A percentile compares a stretch with the other conserved stretches of the same genome.
phyloP scores from a whole-genome alignment of 1,140 invertebrate species.

The Cyclina sinensis region DNA sequence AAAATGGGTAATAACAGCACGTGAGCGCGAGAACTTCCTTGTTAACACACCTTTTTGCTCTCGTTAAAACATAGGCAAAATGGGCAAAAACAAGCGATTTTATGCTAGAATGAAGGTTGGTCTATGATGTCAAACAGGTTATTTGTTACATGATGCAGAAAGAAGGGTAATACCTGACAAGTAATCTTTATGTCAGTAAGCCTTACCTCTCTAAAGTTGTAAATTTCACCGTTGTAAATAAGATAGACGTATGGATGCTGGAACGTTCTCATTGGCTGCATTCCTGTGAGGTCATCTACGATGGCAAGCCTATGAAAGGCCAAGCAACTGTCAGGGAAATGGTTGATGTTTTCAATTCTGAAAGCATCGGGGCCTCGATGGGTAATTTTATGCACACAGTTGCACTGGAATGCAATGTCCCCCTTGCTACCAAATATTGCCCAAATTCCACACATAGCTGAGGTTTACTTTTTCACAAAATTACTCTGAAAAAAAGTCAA shows the following conservation, averaged over 20 bases:
- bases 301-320: constrained; percentile 94
- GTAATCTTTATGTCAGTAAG: too few species aligned
- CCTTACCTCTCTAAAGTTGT: constrained; percentile 90
- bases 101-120: too few species aligned
- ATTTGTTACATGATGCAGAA: too few species aligned
- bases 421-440: constrained; percentile 91
- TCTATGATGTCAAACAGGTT: too few species aligned
- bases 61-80: too few species aligned
- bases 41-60: too few species aligned
- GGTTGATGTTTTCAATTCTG: constrained; percentile 86
- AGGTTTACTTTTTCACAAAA: not conserved
- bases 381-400: constrained; percentile 88
- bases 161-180: too few species aligned
- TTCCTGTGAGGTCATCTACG: constrained; percentile 92
- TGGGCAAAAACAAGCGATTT: too few species aligned
- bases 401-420: constrained; percentile 83
- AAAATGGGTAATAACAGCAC: too few species aligned
- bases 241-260: constrained; percentile 85
- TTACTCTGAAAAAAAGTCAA: too few species aligned
- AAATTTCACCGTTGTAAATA: constrained; percentile 95
- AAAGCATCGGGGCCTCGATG: constrained; percentile 93
- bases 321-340: constrained; percentile 88
- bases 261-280: constrained; percentile 91
- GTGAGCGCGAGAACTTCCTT: too few species aligned
- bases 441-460: constrained; percentile 95